Evolutionary conservation across 2,113 vertebrate species (phyloP), one percentile per base, ranked within the genome.

Genomic region (Anoplopoma fimbria): DNA sequence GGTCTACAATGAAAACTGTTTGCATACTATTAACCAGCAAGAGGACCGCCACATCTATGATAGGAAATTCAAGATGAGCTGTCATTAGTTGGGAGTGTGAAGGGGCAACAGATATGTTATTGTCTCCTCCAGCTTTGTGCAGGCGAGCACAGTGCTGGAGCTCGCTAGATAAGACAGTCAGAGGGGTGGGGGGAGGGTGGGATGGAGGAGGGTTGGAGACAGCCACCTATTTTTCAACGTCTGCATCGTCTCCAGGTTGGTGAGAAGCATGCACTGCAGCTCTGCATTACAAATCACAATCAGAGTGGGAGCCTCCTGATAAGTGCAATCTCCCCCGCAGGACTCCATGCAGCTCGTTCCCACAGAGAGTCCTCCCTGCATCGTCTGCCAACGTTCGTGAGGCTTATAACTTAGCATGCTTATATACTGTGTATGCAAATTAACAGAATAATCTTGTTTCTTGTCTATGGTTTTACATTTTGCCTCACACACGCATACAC

Each of bases 191-290:
- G 29, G 61, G 47, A 7, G 4, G 51, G 21, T 8, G 25, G 17
- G 21, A n/a, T n/a, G 19, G 2, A 5, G 60, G 61, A n/a, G 57
- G 61, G 62, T 33, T 15, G 33, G 75, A 73, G 83, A 81, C 55
- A 68, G 79, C 81, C 45, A 62, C 75, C 80, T 77, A 90, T 94
- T 92, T 87, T 85, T 93, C 87, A 89, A 72, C 57, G 81, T 86
- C 86, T 25, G 27, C 74, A 74, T 45, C 51, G 60, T 76, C 85
- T 91, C 67, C 40, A 57, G 85, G 74, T 85, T 69, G 75, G 55
- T 38, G 64, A 78, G 64, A 86, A 62, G 68, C 69, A 42, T 63
- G 65, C 36, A 13, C 27, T 55, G 72, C 58, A 68, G 81, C 68
- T 76, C 75, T 42, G 81, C 81, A 84, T 88, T 82, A 88, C 85